Percentiles rank a stretch among this genome's conserved stretches.
Conservation (phyloP, 2,888 invertebrate species). For the Lysandra bellargus region DNA sequence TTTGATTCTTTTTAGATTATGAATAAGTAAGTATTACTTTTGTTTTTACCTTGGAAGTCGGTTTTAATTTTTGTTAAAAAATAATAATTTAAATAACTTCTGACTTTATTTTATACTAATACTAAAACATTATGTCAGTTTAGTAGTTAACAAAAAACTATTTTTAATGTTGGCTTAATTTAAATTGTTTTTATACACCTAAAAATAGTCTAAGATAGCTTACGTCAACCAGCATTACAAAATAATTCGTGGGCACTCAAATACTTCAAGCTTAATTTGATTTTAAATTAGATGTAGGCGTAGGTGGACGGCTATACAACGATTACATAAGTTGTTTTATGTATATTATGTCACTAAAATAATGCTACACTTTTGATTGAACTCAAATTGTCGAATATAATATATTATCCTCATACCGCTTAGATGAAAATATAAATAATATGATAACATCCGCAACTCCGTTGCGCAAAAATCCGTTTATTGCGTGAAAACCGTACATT, state of each 20-base stretch:
- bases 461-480: too few species aligned
- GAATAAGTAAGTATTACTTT: too few species aligned
- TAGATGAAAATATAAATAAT: too few species aligned
- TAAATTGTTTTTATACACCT: background rate
- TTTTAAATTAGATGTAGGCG: constrained; percentile 18
- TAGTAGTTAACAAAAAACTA: background rate
- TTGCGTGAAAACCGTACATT: too few species aligned
- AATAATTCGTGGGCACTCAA: constrained; percentile 14
- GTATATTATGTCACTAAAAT: background rate
- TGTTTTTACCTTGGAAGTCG: too few species aligned
- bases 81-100: background rate
- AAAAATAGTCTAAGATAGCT: background rate
- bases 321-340: background rate
- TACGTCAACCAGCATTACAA: constrained; percentile 6
- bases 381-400: background rate
- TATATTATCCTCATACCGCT: too few species aligned
- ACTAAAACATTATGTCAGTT: too few species aligned
- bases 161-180: background rate
- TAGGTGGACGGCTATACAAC: constrained; percentile 3
- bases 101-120: too few species aligned
- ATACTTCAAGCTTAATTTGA: constrained; percentile 17
- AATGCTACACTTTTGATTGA: background rate
- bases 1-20: too few species aligned
- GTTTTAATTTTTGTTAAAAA: too few species aligned
- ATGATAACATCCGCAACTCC: too few species aligned